phyloP scores from a whole-genome alignment of 1,140 invertebrate species.

The Drosophila oshimai region DNA sequence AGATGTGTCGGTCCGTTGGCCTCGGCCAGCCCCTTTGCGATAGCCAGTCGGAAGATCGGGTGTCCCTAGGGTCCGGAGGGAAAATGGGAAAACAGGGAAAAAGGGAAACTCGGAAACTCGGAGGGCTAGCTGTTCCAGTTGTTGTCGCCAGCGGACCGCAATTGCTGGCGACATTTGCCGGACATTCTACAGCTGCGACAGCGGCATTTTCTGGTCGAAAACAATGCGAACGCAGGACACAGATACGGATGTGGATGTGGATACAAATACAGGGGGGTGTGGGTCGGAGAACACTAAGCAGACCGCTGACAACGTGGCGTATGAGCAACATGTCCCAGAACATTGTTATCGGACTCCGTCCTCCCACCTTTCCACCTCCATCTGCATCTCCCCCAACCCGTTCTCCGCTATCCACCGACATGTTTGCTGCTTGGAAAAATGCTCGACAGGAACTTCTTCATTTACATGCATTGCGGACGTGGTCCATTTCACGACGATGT shows the following conservation, averaged over 20 bases:
- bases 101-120: not conserved
- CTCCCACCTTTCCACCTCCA: not conserved
- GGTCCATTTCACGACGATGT: constrained; percentile 36
- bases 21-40: constrained; percentile 35
- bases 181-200: constrained; percentile 25
- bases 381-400: not conserved
- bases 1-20: constrained; percentile 32
- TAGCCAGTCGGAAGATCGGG: not conserved
- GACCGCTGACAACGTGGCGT: constrained; percentile 59
- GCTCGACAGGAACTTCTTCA: constrained; percentile 57
- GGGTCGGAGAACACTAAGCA: constrained; percentile 59
- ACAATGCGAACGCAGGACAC: constrained; percentile 14
- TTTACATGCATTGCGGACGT: constrained; percentile 73
- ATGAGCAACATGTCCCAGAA: constrained; percentile 46
- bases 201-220: constrained; percentile 26
- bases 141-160: constrained; percentile 11
- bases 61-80: no score
- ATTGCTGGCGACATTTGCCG: constrained; percentile 21
- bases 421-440: constrained; percentile 2
- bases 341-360: constrained; percentile 32
- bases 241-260: constrained; percentile 5
- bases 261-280: constrained; percentile 1
- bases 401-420: not conserved
- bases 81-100: not conserved
- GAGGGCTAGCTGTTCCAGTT: constrained; percentile 22